Base-by-base conservation (phyloP, 2,888 invertebrate species). In the Isoperla grammatica region DNA sequence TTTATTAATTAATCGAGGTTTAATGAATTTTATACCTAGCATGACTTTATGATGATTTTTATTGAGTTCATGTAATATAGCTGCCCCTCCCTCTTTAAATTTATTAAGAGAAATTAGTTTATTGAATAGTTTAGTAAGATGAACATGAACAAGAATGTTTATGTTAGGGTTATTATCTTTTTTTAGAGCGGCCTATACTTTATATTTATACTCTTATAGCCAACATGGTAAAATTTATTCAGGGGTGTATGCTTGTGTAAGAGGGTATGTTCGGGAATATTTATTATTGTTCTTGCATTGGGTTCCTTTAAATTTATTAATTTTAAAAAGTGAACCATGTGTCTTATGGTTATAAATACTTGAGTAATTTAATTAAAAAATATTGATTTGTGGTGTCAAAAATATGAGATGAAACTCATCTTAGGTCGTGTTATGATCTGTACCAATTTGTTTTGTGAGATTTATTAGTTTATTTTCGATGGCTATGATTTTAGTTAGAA, bases 361-460 rank as follows among this genome's bases (percentile, higher is more conserved):
- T 81, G 82, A 79, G 80, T 78, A 83, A 83, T 80, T 84, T 84
- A 82, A 83, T 76, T 49, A 65, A 15, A 82, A 82, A 84, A 83
- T 80, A 75, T 79, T 82, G 80, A 81, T 81, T 83, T 84, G 82
- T 84, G 83, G 78, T 69, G 61, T 81, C 79, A 81, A 78, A 74
- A 77, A 81, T 81, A 74, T 79, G 77, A 74, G 22, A 59, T 58
- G n/a, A 56, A 65, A 29, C 67, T 76, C 75, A 78, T 76, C 78
- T 81, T 79, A 78, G 71, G 73, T 79, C 67, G 68, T 74, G 74
- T 76, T 75, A 69, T 68, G 73, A 70, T 75, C 75, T 72, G 73
- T 75, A 72, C 77, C 74, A 65, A 75, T 78, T 77, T 79, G 75
- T 79, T 76, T 73, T 73, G 71, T 79, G 73, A 76, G 74, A 66